phyloP scores from a whole-genome alignment of 2,113 vertebrate genomes.

The Helogale parvula region DNA sequence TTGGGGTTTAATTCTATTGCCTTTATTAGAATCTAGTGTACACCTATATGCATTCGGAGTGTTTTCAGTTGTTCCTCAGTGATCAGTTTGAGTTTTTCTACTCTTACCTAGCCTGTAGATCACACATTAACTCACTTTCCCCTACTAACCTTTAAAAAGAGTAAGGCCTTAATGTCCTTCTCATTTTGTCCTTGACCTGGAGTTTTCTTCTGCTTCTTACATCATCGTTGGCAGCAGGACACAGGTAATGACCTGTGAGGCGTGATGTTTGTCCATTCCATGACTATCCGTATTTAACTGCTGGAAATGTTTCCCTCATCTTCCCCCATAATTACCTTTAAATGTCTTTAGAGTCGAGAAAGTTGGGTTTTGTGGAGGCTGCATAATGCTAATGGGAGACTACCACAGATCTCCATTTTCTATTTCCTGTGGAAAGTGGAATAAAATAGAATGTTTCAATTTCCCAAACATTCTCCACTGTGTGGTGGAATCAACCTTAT shows the following conservation, averaged over 20 bases:
- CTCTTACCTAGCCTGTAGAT: background rate
- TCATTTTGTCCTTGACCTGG: slow-evolving; percentile 36
- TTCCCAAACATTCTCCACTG: background rate
- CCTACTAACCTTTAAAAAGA: slow-evolving; percentile 4
- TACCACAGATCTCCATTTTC: slow-evolving; percentile 24
- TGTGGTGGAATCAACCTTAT: background rate
- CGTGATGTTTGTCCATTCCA: slow-evolving; percentile 24
- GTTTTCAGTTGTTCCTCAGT: background rate
- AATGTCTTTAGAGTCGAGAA: slow-evolving; percentile 59
- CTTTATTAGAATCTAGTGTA: background rate
- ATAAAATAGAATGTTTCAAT: slow-evolving; percentile 17
- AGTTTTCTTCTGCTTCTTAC: slow-evolving; percentile 41
- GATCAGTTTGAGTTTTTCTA: background rate
- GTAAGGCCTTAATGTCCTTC: background rate
- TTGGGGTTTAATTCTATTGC: background rate
- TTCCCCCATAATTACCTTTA: slow-evolving; percentile 64
- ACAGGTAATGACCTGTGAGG: slow-evolving; percentile 18
- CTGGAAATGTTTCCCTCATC: slow-evolving; percentile 47
- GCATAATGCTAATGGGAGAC: slow-evolving; percentile 39
- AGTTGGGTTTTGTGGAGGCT: slow-evolving; percentile 46
- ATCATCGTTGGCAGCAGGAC: slow-evolving; percentile 23
- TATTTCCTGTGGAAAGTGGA: slow-evolving; percentile 65
- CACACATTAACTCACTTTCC: background rate
- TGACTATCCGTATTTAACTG: slow-evolving; percentile 37
- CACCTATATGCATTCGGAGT: background rate